Evolutionary conservation across 2,797 vertebrate species (phyloP).

Genomic region (Sebastes nivosus): DNA sequence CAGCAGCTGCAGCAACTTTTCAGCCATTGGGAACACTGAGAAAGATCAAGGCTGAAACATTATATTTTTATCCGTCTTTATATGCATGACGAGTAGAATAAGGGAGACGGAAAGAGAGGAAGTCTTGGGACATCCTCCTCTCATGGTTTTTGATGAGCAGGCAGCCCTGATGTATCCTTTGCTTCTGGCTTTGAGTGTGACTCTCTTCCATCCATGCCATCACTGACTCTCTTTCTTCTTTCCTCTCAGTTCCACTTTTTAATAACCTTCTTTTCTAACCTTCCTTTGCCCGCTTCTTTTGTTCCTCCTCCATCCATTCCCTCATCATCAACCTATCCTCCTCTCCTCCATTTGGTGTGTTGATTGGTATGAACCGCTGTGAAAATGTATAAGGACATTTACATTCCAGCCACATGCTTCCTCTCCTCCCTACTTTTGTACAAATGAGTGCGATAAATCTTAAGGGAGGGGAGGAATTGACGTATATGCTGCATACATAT

Average conservation of each 20-base stretch:
- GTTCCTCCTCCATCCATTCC: neutral
- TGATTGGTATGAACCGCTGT: neutral
- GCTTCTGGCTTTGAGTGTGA: neutral
- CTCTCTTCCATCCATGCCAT: neutral
- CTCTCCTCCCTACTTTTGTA: conserved; percentile 20
- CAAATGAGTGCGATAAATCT: conserved; percentile 62
- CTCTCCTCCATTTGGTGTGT: neutral
- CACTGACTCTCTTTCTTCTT: neutral
- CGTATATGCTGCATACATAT: conserved; percentile 42
- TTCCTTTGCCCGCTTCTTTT: neutral
- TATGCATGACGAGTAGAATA: neutral
- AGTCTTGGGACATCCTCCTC: neutral
- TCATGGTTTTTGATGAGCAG: neutral
- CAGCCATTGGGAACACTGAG: neutral
- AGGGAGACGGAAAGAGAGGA: neutral
- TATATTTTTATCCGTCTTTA: neutral
- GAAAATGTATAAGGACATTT: conserved; percentile 33
- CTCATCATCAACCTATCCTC: neutral
- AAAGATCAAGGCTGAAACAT: neutral
- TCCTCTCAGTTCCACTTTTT: neutral
- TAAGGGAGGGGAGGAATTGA: neutral
- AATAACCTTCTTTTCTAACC: neutral
- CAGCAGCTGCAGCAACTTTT: neutral
- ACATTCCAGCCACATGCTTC: conserved; percentile 47
- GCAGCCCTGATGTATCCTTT: neutral